phyloP scores from a whole-genome alignment of 2,888 invertebrate genomes.

The Artemia sinica region DNA sequence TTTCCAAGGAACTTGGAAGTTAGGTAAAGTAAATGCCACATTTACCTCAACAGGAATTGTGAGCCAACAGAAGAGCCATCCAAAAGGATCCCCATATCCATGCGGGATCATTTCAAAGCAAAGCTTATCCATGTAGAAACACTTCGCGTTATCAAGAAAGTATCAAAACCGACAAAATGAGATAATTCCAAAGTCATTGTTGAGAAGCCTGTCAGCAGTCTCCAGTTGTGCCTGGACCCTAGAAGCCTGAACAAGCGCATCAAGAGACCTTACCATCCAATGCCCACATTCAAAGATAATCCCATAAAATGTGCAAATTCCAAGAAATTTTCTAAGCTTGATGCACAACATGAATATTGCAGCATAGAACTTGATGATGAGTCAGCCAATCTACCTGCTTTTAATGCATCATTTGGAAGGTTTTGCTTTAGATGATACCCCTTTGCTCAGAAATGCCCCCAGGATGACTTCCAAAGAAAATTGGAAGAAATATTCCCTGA shows the following conservation, averaged over 20 bases:
- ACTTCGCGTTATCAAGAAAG: slow-evolving; percentile 22
- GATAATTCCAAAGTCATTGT: slow-evolving; percentile 24
- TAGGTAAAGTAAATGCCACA: too few relatives aligned
- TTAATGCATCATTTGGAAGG: slow-evolving; percentile 26
- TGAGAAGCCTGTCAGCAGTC: slow-evolving; percentile 23
- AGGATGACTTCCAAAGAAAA: slow-evolving; percentile 15
- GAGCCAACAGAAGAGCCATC: too few relatives aligned
- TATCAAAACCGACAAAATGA: slow-evolving; percentile 25
- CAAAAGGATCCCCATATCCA: too few relatives aligned
- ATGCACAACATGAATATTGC: slow-evolving; percentile 24
- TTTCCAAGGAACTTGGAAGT: too few relatives aligned
- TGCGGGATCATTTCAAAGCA: too few relatives aligned
- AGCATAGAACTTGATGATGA: slow-evolving; percentile 25
- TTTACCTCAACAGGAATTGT: too few relatives aligned
- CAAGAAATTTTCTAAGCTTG: slow-evolving; percentile 17
- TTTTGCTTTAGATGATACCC: slow-evolving; percentile 16
- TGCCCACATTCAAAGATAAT: slow-evolving; percentile 25
- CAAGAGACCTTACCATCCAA: slow-evolving; percentile 22
- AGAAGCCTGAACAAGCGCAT: slow-evolving; percentile 25
- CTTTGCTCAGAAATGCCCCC: slow-evolving; percentile 15
- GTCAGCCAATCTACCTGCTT: slow-evolving; percentile 24
- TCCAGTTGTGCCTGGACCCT: slow-evolving; percentile 25
- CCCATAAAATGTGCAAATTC: slow-evolving; percentile 20
- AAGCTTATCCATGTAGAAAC: too few relatives aligned
- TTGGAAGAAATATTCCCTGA: neutral